Percentiles rank a stretch among this genome's conserved stretches.
phyloP scores from a whole-genome alignment of 2,888 invertebrate species.

The Mesochorus sp. region DNA sequence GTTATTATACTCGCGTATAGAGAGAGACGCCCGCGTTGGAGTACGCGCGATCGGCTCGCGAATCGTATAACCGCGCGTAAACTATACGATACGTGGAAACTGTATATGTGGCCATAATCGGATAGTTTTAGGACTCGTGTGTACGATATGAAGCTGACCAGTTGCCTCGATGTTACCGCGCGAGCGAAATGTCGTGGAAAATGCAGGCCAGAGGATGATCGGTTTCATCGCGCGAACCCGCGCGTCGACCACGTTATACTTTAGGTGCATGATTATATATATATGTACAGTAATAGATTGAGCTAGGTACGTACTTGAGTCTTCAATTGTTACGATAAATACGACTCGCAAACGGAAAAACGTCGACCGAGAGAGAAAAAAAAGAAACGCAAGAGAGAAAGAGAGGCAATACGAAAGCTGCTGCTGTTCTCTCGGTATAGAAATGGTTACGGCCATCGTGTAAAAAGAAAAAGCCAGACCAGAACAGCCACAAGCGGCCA shows the following conservation, averaged over 20 bases:
- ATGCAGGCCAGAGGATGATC: slow-evolving; percentile 7
- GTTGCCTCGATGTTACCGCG: background rate
- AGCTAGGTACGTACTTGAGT: slow-evolving; percentile 40
- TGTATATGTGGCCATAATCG: slow-evolving; percentile 21
- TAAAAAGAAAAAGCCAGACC: slow-evolving; percentile 24
- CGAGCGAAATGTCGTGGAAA: background rate
- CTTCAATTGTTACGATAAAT: slow-evolving; percentile 44
- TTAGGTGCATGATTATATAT: background rate
- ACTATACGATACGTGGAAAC: slow-evolving; percentile 48
- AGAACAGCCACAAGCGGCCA: slow-evolving; percentile 41
- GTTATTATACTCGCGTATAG: no score
- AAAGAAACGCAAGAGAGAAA: background rate
- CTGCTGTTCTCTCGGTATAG: slow-evolving; percentile 11
- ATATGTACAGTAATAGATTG: slow-evolving; percentile 27
- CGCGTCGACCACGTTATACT: background rate
- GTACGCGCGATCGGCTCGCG: no score
- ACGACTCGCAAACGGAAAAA: slow-evolving; percentile 28
- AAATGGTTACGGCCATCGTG: slow-evolving; percentile 33
- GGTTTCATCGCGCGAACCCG: slow-evolving; percentile 9
- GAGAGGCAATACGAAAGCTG: slow-evolving; percentile 16
- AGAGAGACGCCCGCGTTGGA: no score
- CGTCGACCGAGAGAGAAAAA: background rate
- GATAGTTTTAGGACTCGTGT: slow-evolving; percentile 7
- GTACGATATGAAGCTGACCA: slow-evolving; percentile 12
- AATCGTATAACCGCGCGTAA: no score